phyloP scores from a whole-genome alignment of 2,797 vertebrate species.

The Phalloptychus januarius region DNA sequence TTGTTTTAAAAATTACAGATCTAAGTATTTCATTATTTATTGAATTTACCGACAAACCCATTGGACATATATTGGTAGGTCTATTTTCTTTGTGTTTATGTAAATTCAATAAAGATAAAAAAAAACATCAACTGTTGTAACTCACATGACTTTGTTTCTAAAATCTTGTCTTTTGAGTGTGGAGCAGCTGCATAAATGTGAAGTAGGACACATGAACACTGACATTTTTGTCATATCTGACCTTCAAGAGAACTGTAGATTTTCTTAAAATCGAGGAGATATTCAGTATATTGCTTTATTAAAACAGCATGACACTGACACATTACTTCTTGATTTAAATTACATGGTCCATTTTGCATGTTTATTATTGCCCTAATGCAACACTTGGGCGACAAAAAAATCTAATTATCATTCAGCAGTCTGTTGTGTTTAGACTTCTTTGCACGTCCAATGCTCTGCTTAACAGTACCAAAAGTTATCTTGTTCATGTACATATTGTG shows the following conservation, averaged over 20 bases:
- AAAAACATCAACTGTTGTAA: conserved; percentile 21
- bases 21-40: conserved; percentile 41
- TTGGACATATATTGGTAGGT: neutral
- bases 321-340: neutral
- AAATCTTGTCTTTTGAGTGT: conserved; percentile 16
- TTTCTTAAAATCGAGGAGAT: neutral
- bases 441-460: conserved; percentile 1
- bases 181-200: neutral
- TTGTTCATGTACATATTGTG: conserved; percentile 13
- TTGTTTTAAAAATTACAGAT: conserved; percentile 18
- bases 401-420: neutral
- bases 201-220: neutral
- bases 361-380: neutral
- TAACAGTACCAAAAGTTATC: neutral
- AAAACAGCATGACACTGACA: neutral
- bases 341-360: neutral
- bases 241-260: neutral
- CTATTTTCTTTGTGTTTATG: conserved; percentile 14
- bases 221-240: neutral
- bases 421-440: neutral
- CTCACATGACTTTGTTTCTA: conserved; percentile 23
- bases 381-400: neutral
- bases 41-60: conserved; percentile 23
- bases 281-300: conserved; percentile 11
- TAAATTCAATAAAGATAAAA: conserved; percentile 8